Evolutionary conservation across 2,888 invertebrate species (phyloP).

Genomic region (Xestoiulus laeticollis): DNA sequence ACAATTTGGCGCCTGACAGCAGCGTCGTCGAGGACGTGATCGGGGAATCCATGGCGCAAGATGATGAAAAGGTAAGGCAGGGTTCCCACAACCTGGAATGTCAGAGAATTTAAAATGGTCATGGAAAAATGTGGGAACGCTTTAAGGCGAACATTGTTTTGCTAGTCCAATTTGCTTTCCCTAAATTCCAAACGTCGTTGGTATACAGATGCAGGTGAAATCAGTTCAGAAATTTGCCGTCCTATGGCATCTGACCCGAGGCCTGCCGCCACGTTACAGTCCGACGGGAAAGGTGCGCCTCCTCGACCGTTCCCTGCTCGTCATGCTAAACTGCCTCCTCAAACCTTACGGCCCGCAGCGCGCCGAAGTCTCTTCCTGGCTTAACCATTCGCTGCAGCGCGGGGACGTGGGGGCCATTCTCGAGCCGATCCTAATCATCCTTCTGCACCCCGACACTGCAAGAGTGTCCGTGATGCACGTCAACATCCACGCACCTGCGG

Average conservation of each 20-base stretch:
- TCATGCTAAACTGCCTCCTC: slow-evolving; percentile 76
- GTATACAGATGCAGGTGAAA: slow-evolving; percentile 66
- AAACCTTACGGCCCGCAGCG: slow-evolving; percentile 70
- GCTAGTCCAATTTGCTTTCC: too few relatives aligned
- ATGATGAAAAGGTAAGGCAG: slow-evolving; percentile 61
- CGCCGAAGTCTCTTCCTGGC: slow-evolving; percentile 77
- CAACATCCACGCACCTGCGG: slow-evolving; percentile 61
- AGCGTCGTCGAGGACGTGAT: slow-evolving; percentile 78
- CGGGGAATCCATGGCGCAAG: slow-evolving; percentile 64
- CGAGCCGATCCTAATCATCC: slow-evolving; percentile 78
- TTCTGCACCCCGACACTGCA: slow-evolving; percentile 81
- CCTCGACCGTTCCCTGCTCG: slow-evolving; percentile 77
- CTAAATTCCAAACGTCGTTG: too few relatives aligned
- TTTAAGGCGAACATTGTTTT: too few relatives aligned
- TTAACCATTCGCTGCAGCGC: slow-evolving; percentile 74
- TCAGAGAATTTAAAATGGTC: too few relatives aligned
- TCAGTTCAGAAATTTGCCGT: slow-evolving; percentile 74
- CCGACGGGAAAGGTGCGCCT: slow-evolving; percentile 64
- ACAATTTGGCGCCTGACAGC: slow-evolving; percentile 72
- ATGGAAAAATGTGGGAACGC: not conserved
- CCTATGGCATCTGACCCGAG: slow-evolving; percentile 81
- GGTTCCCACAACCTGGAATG: not conserved
- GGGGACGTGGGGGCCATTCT: slow-evolving; percentile 81
- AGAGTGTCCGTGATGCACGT: slow-evolving; percentile 80
- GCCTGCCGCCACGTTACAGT: slow-evolving; percentile 66